These are phyloP conservation scores for Drosophila kikkawai DNA, from an alignment of 1,140 invertebrate genomes.

Conservation along the genomic window DNA sequence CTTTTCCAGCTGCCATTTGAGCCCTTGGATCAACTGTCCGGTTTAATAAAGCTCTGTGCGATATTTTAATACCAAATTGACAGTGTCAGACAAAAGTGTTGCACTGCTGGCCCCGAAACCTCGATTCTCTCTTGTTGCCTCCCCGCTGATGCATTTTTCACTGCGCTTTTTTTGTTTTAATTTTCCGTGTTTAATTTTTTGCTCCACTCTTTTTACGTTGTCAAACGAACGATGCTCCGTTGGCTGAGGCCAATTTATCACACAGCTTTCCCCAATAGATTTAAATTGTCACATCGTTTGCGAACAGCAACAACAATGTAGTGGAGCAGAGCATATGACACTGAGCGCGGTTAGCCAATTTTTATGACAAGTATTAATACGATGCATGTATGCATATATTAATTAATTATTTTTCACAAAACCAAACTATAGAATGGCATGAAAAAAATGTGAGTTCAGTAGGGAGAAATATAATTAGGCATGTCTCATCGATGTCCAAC, in stretches of 20 bases:
- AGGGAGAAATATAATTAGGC: constrained; percentile 48
- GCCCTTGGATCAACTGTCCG: constrained; percentile 31
- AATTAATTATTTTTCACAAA: constrained; percentile 46
- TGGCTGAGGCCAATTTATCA: constrained; percentile 74
- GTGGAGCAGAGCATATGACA: constrained; percentile 21
- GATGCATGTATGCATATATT: constrained; percentile 35
- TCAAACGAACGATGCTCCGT: constrained; percentile 43
- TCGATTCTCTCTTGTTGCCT: constrained; percentile 24
- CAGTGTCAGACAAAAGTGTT: constrained; percentile 65
- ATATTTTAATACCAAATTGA: constrained; percentile 76
- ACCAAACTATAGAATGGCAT: background rate
- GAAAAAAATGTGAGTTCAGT: constrained; percentile 8
- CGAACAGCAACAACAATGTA: constrained; percentile 18
- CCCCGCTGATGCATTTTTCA: constrained; percentile 53
- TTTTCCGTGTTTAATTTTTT: constrained; percentile 31
- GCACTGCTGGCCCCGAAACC: constrained; percentile 33
- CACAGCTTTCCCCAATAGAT: constrained; percentile 71
- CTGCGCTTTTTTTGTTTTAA: constrained; percentile 24
- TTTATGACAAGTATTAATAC: constrained; percentile 54
- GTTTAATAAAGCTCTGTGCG: constrained; percentile 44
- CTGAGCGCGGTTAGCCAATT: constrained; percentile 23
- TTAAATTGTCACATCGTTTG: constrained; percentile 81
- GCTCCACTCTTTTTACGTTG: constrained; percentile 34
- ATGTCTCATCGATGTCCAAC: constrained; percentile 32
- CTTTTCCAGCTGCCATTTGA: constrained; percentile 9